Percentiles rank a stretch among this genome's conserved stretches.
phyloP scores from a whole-genome alignment of 2,888 invertebrate genomes.

The Chironomus riparius region DNA sequence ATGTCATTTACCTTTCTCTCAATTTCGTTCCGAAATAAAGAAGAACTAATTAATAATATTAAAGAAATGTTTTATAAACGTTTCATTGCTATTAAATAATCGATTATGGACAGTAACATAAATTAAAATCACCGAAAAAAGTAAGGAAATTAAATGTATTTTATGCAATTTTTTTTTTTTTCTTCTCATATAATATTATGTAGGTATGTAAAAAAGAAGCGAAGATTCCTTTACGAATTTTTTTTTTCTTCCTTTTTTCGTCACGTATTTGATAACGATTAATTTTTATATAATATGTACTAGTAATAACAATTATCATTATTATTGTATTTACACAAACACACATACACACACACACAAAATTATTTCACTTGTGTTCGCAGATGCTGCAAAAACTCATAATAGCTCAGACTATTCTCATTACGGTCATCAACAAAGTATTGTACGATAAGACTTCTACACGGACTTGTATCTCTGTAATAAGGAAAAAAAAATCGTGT shows the following conservation, averaged over 20 bases:
- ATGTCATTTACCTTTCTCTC: not conserved
- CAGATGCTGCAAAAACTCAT: constrained; percentile 95
- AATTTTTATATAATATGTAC: not conserved
- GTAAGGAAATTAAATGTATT: not conserved
- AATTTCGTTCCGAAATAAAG: not conserved
- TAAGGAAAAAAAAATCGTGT: constrained; percentile 28
- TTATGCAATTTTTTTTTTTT: not conserved
- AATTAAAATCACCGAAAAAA: not conserved
- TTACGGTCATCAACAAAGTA: constrained; percentile 88
- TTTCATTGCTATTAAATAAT: too few relatives aligned
- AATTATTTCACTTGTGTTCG: constrained; percentile 78
- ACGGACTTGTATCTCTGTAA: constrained; percentile 84
- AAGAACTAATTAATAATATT: not conserved
- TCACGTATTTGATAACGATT: not conserved
- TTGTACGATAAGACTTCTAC: constrained; percentile 72
- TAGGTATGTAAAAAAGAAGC: not conserved
- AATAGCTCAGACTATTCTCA: constrained; percentile 90
- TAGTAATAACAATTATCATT: not conserved
- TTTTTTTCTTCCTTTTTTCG: not conserved
- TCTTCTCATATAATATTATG: not conserved
- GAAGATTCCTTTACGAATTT: not conserved
- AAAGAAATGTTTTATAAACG: not conserved
- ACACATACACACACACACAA: not conserved
- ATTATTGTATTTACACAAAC: not conserved
- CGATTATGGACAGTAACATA: too few relatives aligned